A percentile compares a stretch with the other conserved stretches of the same genome.
These are phyloP conservation scores for Camponotus fellah DNA, from an alignment of 2,888 invertebrate genomes.

Conservation along the genomic window DNA sequence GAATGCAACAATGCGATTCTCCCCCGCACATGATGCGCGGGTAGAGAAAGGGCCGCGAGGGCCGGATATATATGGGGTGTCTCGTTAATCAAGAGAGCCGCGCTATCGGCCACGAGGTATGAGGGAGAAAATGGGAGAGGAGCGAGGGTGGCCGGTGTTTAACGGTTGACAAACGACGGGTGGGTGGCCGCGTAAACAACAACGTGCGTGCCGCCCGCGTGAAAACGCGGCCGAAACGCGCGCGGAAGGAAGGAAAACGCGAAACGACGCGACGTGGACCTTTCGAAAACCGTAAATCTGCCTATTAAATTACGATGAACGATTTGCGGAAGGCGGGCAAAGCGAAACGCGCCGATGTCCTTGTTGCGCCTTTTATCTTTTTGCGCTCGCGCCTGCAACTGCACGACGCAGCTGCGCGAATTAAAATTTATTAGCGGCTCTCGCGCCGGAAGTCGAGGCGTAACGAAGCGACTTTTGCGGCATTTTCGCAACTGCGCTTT, in stretches of 20 bases:
- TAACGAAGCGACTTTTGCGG: conserved; percentile 21
- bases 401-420: conserved; percentile 32
- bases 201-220: conserved; percentile 71
- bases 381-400: not conserved
- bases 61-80: conserved; percentile 77
- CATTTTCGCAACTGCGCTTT: conserved; percentile 5
- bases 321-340: conserved; percentile 58
- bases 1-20: conserved; percentile 80
- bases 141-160: conserved; percentile 79
- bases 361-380: conserved; percentile 16
- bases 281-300: conserved; percentile 74
- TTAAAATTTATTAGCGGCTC: conserved; percentile 49
- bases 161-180: conserved; percentile 84
- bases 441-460: conserved; percentile 9
- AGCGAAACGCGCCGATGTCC: conserved; percentile 11
- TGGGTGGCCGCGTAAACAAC: conserved; percentile 79
- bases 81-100: conserved; percentile 84
- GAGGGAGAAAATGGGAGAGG: conserved; percentile 70
- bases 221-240: conserved; percentile 31
- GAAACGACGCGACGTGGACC: conserved; percentile 23
- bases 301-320: conserved; percentile 75
- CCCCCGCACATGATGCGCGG: conserved; percentile 21
- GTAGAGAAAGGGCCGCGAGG: conserved; percentile 49
- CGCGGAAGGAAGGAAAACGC: conserved; percentile 44
- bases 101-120: conserved; percentile 77